Percentiles rank a stretch among this genome's conserved stretches.
phyloP scores from a whole-genome alignment of 64 coral and sea anemone genomes.

The Acropora yongei region DNA sequence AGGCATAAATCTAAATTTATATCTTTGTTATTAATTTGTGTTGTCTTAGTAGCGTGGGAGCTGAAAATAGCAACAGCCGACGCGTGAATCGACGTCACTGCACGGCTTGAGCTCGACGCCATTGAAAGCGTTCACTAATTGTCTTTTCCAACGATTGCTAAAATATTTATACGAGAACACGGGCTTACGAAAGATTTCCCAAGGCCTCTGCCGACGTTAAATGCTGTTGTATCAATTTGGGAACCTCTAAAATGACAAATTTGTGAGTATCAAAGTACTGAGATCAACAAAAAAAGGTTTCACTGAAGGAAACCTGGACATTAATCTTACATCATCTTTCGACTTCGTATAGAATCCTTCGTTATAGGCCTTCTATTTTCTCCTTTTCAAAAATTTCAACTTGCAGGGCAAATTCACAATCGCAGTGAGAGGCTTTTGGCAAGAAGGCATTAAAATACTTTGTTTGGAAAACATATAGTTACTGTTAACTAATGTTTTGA shows the following conservation, averaged over 20 bases:
- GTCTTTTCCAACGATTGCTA: background rate
- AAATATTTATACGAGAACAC: conserved; percentile 28
- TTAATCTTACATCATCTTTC: too few species aligned
- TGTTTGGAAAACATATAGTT: too few species aligned
- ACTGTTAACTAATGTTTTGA: too few species aligned
- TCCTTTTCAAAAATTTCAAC: too few species aligned
- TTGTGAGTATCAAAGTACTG: background rate
- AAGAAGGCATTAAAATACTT: too few species aligned
- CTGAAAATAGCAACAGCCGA: background rate
- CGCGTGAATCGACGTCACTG: background rate
- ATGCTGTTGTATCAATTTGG: background rate
- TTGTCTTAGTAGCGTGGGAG: background rate
- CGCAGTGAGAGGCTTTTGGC: too few species aligned
- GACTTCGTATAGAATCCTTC: too few species aligned
- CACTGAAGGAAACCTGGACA: background rate
- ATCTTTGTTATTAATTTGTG: background rate
- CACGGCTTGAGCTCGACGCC: background rate
- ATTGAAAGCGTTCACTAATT: background rate
- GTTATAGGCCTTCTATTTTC: too few species aligned
- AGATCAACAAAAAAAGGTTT: background rate
- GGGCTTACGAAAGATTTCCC: background rate
- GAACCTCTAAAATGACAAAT: background rate
- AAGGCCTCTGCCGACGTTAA: background rate
- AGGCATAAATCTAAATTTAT: conserved; percentile 30
- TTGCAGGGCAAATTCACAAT: too few species aligned